Percentiles rank a stretch among this genome's conserved stretches.
Evolutionary conservation across 2,888 invertebrate genomes (phyloP).

Genomic region (Chrysopilus asiliformis): DNA sequence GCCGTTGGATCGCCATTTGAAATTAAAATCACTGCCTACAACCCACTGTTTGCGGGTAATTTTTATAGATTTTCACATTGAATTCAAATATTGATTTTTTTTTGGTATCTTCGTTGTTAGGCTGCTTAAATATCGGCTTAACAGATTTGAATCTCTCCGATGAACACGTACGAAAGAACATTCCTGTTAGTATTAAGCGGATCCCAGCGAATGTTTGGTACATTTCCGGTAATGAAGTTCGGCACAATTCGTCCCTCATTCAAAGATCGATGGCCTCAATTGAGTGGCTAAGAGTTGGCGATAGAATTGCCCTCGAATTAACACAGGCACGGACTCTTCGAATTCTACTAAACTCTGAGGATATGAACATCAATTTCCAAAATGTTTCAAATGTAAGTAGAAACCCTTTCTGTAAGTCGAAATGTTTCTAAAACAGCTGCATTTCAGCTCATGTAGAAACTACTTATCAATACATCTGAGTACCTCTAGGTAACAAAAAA

Average conservation of each 20-base stretch:
- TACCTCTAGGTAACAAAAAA: no score
- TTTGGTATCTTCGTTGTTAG: slow-evolving; percentile 44
- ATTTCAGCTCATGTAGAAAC: background rate
- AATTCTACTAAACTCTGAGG: slow-evolving; percentile 69
- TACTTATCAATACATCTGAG: no score
- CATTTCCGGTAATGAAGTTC: slow-evolving; percentile 47
- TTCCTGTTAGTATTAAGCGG: slow-evolving; percentile 48
- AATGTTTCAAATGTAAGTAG: slow-evolving; percentile 59
- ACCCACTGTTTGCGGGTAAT: slow-evolving; percentile 33
- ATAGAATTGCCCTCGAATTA: slow-evolving; percentile 61
- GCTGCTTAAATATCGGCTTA: slow-evolving; percentile 66
- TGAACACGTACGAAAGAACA: slow-evolving; percentile 48
- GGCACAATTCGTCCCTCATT: slow-evolving; percentile 49
- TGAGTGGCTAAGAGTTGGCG: slow-evolving; percentile 70
- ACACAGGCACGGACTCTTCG: slow-evolving; percentile 55
- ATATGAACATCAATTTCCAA: slow-evolving; percentile 59
- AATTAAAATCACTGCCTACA: slow-evolving; percentile 31
- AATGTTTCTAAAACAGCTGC: background rate
- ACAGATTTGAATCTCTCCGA: slow-evolving; percentile 53
- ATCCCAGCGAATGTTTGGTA: slow-evolving; percentile 49
- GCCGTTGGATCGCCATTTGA: slow-evolving; percentile 34
- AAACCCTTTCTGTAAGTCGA: background rate
- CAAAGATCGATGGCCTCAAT: slow-evolving; percentile 52
- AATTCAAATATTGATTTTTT: background rate
- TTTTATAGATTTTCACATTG: slow-evolving; percentile 2